phyloP scores from a whole-genome alignment of 2,797 vertebrate genomes.

The Parauchenoglanis ngamensis region DNA sequence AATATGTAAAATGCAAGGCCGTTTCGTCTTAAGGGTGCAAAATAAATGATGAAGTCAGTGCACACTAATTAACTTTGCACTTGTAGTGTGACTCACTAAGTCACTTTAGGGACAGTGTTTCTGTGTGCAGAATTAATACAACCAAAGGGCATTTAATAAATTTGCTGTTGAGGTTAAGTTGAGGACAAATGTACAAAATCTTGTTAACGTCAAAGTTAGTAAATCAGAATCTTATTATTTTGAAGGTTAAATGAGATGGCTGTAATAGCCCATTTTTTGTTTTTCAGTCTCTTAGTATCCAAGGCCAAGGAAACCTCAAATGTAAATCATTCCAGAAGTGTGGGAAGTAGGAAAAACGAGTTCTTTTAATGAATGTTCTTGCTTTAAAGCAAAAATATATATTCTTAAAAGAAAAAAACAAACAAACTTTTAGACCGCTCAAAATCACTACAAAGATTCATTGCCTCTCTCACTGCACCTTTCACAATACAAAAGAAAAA shows the following conservation, averaged over 20 bases:
- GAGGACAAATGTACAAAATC: not conserved
- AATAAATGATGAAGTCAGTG: not conserved
- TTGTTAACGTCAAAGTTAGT: not conserved
- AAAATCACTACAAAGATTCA: not conserved
- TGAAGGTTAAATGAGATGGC: not conserved
- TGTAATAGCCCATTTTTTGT: not conserved
- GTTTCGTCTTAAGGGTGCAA: not conserved
- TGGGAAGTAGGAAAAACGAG: not conserved
- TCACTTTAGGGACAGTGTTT: not conserved
- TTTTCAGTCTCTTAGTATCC: not conserved
- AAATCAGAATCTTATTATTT: not conserved
- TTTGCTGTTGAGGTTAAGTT: not conserved
- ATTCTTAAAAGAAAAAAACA: no score
- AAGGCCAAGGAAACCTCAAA: not conserved
- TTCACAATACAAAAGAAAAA: not conserved
- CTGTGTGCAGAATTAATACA: not conserved
- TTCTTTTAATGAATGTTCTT: not conserved
- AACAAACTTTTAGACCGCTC: no score
- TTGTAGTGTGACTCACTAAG: not conserved
- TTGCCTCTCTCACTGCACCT: not conserved
- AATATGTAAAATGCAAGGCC: not conserved
- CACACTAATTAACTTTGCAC: not conserved
- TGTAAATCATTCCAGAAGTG: constrained; percentile 2
- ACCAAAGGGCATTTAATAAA: not conserved
- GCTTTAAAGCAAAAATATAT: not conserved